Evolutionary conservation across 2,888 invertebrate genomes (phyloP).

Genomic region (Mythimna impura): DNA sequence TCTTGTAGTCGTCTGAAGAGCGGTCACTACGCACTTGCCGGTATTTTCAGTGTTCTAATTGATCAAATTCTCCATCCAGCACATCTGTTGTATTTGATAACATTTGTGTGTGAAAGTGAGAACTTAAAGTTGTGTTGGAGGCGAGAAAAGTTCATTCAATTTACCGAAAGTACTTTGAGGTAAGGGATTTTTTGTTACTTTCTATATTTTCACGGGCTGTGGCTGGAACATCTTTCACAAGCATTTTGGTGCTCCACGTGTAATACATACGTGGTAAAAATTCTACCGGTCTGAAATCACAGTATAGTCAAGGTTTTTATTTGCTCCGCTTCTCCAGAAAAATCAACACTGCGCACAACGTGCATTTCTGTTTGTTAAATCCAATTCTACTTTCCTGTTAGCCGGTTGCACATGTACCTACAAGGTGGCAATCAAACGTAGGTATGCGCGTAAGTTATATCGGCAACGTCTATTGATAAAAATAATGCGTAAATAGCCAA

Average conservation of each 20-base stretch:
- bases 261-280: conserved; percentile 69
- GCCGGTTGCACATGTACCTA: not conserved
- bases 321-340: not conserved
- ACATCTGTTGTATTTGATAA: conserved; percentile 72
- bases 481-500: not conserved
- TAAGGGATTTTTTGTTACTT: conserved; percentile 73
- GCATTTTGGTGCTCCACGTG: conserved; percentile 73
- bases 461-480: not conserved
- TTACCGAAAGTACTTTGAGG: conserved; percentile 82
- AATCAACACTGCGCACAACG: not conserved
- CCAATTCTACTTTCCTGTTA: conserved; percentile 42
- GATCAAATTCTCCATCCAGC: conserved; percentile 64
- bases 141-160: conserved; percentile 75
- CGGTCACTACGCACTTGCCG: conserved; percentile 83
- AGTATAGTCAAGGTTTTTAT: not conserved
- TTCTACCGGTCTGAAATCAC: conserved; percentile 2
- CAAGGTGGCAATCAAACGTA: too few relatives aligned
- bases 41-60: conserved; percentile 77
- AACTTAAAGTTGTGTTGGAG: conserved; percentile 75
- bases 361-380: conserved; percentile 2
- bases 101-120: conserved; percentile 81
- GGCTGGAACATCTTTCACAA: conserved; percentile 66
- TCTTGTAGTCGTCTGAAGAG: conserved; percentile 81
- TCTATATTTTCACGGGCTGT: conserved; percentile 68
- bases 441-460: not conserved